Evolutionary conservation across 2,113 vertebrate species (phyloP).

Genomic region (Chauna torquata): DNA sequence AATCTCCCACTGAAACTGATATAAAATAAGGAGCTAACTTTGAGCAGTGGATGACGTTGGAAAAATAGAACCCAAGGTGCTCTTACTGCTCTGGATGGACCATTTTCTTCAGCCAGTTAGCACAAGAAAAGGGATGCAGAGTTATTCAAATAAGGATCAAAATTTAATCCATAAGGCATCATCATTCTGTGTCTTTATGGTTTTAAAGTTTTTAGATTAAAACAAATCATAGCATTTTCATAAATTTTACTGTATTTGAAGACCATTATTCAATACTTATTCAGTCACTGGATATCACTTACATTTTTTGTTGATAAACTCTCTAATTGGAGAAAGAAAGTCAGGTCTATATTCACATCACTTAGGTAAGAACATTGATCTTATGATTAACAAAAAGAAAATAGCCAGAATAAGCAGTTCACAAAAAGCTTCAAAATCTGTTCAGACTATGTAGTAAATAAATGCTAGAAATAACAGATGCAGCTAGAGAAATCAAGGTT

Average conservation of each 20-base stretch:
- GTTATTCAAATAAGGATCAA: background rate
- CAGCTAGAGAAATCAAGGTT: background rate
- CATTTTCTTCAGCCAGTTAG: background rate
- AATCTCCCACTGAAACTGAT: background rate
- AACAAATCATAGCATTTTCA: background rate
- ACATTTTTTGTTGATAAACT: background rate
- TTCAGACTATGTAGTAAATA: background rate
- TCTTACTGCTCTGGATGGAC: background rate
- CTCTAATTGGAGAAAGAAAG: background rate
- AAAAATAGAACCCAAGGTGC: background rate
- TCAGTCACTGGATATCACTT: background rate
- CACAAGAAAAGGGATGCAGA: background rate
- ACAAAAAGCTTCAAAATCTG: background rate
- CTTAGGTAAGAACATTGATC: background rate
- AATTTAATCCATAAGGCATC: background rate
- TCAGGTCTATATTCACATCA: background rate
- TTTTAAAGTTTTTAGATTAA: background rate
- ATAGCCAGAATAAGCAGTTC: background rate
- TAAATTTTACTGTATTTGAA: background rate
- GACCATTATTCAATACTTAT: background rate
- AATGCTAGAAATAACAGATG: background rate
- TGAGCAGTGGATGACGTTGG: background rate
- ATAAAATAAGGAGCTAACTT: background rate
- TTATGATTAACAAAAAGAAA: background rate
- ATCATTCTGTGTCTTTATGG: background rate